Conservation (phyloP, 2,888 invertebrate species). For the Anoncus sp. region DNA sequence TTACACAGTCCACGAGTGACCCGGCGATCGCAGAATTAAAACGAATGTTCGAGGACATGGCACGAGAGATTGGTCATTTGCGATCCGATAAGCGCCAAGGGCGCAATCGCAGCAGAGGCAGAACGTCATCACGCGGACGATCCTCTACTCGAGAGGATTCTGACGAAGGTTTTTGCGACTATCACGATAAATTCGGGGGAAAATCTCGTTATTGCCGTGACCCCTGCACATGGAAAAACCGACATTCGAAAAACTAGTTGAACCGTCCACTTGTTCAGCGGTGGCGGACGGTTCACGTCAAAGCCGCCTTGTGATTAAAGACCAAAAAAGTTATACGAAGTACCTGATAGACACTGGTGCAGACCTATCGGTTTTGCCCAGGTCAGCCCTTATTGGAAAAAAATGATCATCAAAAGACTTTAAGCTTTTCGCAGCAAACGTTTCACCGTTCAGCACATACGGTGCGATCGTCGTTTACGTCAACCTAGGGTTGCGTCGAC, state of each 20-base stretch:
- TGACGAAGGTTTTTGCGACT: neutral
- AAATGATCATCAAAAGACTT: conserved; percentile 4
- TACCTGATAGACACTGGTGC: conserved; percentile 51
- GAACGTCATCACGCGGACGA: too few relatives aligned
- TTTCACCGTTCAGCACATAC: conserved; percentile 12
- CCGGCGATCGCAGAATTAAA: neutral
- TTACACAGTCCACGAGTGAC: too few relatives aligned
- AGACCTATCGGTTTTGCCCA: conserved; percentile 37
- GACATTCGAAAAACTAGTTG: conserved; percentile 42
- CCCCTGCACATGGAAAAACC: neutral
- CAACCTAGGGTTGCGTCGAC: conserved; percentile 47
- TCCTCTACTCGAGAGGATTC: too few relatives aligned
- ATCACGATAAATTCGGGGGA: conserved; percentile 23
- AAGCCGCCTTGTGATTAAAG: conserved; percentile 25
- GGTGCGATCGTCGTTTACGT: conserved; percentile 1
- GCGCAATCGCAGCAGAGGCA: too few relatives aligned
- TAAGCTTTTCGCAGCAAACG: conserved; percentile 49
- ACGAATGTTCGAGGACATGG: neutral
- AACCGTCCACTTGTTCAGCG: conserved; percentile 23
- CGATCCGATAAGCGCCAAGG: too few relatives aligned
- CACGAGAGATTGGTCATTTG: too few relatives aligned
- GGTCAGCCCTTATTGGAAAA: neutral
- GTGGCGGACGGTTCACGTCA: conserved; percentile 15
- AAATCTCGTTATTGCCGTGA: too few relatives aligned
- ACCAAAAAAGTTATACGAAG: neutral